A percentile compares a stretch with the other conserved stretches of the same genome.
These are phyloP conservation scores for Agelas oroides DNA, from an alignment of 37 sponge, comb jelly and placozoan genomes.

Conservation along the genomic window DNA sequence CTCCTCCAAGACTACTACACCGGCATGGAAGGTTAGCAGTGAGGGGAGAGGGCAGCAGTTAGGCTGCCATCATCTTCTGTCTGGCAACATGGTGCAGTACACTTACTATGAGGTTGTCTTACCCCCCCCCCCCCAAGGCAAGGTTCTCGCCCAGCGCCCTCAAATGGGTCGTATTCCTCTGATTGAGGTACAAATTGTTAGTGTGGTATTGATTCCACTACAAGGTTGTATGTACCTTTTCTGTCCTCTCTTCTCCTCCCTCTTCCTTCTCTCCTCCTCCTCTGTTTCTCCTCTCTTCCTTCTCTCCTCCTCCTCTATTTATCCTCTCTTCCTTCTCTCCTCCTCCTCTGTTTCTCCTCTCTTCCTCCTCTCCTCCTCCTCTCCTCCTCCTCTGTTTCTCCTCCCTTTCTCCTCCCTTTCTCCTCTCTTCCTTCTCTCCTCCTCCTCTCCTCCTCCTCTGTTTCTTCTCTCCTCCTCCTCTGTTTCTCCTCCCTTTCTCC, in stretches of 20 bases:
- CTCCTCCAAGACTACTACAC: constrained; percentile 93
- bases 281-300: not conserved
- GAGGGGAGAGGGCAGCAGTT: too few species aligned
- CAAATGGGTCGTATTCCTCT: constrained; percentile 31
- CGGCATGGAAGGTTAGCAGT: constrained; percentile 53
- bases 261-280: not conserved
- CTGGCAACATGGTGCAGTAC: too few species aligned
- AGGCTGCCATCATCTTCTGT: too few species aligned
- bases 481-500: not conserved
- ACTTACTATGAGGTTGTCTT: not conserved
- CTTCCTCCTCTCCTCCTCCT: not conserved
- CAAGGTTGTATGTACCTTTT: too few species aligned
- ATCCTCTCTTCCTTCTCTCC: too few species aligned
- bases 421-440: too few species aligned
- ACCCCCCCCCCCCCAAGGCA: not conserved
- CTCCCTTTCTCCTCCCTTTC: not conserved
- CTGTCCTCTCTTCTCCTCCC: too few species aligned
- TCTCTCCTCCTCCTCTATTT: not conserved
- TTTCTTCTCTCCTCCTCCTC: too few species aligned
- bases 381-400: not conserved
- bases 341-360: too few species aligned
- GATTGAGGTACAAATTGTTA: constrained; percentile 42
- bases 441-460: not conserved
- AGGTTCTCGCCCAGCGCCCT: constrained; percentile 30
- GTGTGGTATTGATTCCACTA: too few species aligned